phyloP scores from a whole-genome alignment of 2,888 invertebrate species.

The Gastrophysa polygoni region DNA sequence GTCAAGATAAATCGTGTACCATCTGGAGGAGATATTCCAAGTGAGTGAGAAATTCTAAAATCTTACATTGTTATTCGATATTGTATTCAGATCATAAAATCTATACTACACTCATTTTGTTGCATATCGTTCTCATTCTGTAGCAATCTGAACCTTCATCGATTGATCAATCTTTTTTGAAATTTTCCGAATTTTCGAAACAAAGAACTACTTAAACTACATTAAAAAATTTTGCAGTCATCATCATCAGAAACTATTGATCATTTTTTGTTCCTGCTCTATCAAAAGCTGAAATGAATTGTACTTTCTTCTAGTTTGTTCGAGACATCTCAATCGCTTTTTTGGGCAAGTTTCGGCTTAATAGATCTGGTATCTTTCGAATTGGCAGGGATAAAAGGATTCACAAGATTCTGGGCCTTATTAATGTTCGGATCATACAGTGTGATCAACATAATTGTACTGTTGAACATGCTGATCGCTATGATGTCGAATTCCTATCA shows the following conservation, averaged over 20 bases:
- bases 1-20: slow-evolving; percentile 80
- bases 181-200: no score
- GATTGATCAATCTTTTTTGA: no score
- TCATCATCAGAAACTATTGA: no score
- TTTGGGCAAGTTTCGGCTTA: slow-evolving; percentile 98
- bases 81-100: no score
- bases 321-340: slow-evolving; percentile 95
- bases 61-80: background rate
- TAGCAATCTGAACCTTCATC: no score
- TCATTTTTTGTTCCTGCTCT: no score
- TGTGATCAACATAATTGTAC: slow-evolving; percentile 94
- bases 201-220: no score
- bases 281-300: background rate
- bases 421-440: slow-evolving; percentile 98
- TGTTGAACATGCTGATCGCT: slow-evolving; percentile 97
- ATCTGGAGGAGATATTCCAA: slow-evolving; percentile 91
- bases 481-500: slow-evolving; percentile 99
- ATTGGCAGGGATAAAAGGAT: slow-evolving; percentile 91
- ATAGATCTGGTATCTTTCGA: slow-evolving; percentile 95
- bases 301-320: no score
- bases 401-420: slow-evolving; percentile 95
- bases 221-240: no score
- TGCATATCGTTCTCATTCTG: no score
- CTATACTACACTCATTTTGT: no score
- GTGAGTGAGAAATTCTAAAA: slow-evolving; percentile 60